Base-by-base conservation (phyloP, 2,888 invertebrate species). In the Pristionchus japonicus region DNA sequence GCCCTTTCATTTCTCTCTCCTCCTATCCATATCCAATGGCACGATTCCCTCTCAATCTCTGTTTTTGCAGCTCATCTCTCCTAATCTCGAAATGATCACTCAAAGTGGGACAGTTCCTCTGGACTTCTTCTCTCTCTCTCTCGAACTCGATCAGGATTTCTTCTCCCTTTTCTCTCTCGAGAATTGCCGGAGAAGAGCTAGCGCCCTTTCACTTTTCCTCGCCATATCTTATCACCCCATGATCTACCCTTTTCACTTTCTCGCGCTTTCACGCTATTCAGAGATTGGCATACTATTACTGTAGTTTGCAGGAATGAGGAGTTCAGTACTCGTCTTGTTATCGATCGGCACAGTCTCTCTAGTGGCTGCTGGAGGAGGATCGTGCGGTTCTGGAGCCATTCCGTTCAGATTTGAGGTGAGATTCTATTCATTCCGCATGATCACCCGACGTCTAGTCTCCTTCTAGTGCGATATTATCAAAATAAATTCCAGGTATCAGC, bases 361-460 rank as follows among this genome's bases (percentile, higher is more conserved):
- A 0, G 40, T 64, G 40, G 4, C 61, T 85, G 86, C 85, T 3
- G 85, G 84, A 31, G 90, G 91, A 15, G 91, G 89, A n/a, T 90
- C 92, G 43, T 93, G 93, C 80, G 93, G 93, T 49, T 90, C 90
- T 11, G 91, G 92, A 31, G 92, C 91, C 57, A 91, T 93, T 57
- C 93, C 93, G 11, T 93, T 93, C 91, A 90, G 93, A 20, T 92
- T 93, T 82, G 93, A 93, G 89, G 93, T 91, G n/a, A 17, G 27
- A 20, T 67, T 47, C 67, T 9, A 7, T 67, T 15, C 17, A 11
- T 34, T 88, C n/a, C 37, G 27, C n/a, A n/a, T n/a, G 20, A 13
- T 6, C 64, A 64, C 64, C 31, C 27, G n/a, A 57, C 57, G 4
- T 17, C n/a, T 57, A 4, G 57, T 57, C n/a, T 43, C 11, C 11